Conservation (phyloP, 2,888 invertebrate species). For the Celastrina argiolus region DNA sequence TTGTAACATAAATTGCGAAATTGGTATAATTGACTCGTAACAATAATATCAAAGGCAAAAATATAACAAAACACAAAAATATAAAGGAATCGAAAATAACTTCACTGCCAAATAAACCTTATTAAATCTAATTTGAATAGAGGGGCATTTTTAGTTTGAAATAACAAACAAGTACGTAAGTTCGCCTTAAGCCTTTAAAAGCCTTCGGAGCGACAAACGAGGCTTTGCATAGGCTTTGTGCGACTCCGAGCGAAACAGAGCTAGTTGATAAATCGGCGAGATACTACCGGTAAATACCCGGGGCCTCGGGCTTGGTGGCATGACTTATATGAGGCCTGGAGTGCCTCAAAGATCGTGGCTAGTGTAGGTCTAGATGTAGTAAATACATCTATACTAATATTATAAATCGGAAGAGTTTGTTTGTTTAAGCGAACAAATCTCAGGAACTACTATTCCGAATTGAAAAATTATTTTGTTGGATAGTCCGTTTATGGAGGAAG, state of each 20-base stretch:
- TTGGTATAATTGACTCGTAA: no score
- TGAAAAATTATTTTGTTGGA: no score
- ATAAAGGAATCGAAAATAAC: background rate
- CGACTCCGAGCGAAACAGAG: conserved; percentile 24
- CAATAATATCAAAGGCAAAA: no score
- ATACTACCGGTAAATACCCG: conserved; percentile 27
- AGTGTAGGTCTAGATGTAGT: background rate
- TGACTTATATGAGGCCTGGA: background rate
- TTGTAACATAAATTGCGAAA: no score
- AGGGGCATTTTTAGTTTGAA: conserved; percentile 35
- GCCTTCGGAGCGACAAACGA: conserved; percentile 30
- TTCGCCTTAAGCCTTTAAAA: conserved; percentile 32
- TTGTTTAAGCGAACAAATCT: no score
- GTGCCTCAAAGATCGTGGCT: background rate
- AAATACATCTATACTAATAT: no score
- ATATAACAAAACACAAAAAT: background rate
- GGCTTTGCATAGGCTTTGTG: conserved; percentile 33
- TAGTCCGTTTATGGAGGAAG: no score
- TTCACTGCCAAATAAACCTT: background rate
- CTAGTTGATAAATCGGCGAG: conserved; percentile 28
- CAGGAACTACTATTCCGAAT: no score
- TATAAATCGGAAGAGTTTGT: no score
- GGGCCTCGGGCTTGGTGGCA: background rate
- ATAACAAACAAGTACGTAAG: conserved; percentile 30
- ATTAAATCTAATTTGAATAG: conserved; percentile 9